Evolutionary conservation across 2,888 invertebrate species (phyloP), one percentile per base, ranked within the genome.

Genomic region (Lithodes maja): DNA sequence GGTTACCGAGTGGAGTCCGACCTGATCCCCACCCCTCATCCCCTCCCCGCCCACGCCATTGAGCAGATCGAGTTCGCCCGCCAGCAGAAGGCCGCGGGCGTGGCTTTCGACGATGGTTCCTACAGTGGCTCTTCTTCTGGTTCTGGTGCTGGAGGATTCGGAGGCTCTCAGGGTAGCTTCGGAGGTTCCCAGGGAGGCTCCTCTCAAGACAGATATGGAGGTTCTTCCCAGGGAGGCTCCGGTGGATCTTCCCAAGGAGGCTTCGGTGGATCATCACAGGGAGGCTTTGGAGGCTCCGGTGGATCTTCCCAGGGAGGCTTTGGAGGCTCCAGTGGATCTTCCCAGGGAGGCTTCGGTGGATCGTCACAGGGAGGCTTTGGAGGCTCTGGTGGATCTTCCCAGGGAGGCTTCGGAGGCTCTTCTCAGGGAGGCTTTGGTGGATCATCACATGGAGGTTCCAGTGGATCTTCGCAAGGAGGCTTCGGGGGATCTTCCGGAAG

Each of bases 21-120:
- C 71, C 83, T 85, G n/a, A 74, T 90, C 52, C 90, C 90, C 50
- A 88, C 88, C 3, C 88, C 88, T 15, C 88, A 78, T 75, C 85
- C 87, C 7, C 84, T 90, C 7, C 87, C 90, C 50, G 54, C 83
- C 53, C 87, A 85, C 75, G 90, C 87, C 50, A 81, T 87, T 52
- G 85, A 71, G 33, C 90, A 90, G 84, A 90, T 90, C 17, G 90
- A 87, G 61, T 82, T 82, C 33, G 90, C 90, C 1, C 81, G 88
- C 74, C 88, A 68, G 68, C 50, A n/a, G 82, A 52, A 5, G 61
- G 68, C 71, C 74, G 80, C 74, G 12, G 80, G 81, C 2, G 69
- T 50, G 15, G 81, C 52, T 49, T 80, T 75, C 54, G 85, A 83
- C 12, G 74, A 75, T 61, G 85, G 87, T 12, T 83, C 87, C 3